Evolutionary conservation across 2,888 invertebrate genomes (phyloP).

Genomic region (Kuschelorhynchus macadamiae): DNA sequence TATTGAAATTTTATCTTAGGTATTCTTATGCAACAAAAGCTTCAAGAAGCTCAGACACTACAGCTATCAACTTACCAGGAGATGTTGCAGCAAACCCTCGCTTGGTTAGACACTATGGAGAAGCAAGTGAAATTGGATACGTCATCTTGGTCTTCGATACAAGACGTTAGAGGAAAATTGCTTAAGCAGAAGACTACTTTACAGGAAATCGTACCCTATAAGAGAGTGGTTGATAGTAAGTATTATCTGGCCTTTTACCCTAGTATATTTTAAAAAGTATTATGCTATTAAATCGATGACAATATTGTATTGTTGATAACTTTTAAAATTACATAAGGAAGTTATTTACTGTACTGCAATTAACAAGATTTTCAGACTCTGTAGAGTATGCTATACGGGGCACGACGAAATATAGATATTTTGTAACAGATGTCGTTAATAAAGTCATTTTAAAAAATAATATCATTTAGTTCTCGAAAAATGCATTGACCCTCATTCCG

Average conservation of each 20-base stretch:
- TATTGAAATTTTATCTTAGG: slow-evolving; percentile 50
- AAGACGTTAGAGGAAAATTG: slow-evolving; percentile 87
- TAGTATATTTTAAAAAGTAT: no score
- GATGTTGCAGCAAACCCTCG: slow-evolving; percentile 82
- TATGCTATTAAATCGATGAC: no score
- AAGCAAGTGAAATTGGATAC: slow-evolving; percentile 82
- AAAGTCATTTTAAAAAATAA: no score
- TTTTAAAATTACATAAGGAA: no score
- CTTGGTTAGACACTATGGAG: slow-evolving; percentile 91
- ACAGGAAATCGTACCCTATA: slow-evolving; percentile 92
- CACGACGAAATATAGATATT: no score
- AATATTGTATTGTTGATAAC: no score
- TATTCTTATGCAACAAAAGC: slow-evolving; percentile 87
- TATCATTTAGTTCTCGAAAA: no score
- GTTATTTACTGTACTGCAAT: no score
- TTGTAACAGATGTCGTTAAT: no score
- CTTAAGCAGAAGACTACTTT: slow-evolving; percentile 88
- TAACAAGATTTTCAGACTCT: no score
- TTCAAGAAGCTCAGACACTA: slow-evolving; percentile 85
- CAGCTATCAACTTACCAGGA: slow-evolving; percentile 91
- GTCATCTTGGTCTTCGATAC: slow-evolving; percentile 81
- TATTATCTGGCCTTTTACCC: slow-evolving; percentile 12
- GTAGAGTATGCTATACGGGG: no score
- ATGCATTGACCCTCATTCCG: no score
- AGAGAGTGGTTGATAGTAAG: slow-evolving; percentile 85